These are phyloP conservation scores for Fragum sueziense DNA, from an alignment of 2,888 invertebrate genomes.

Conservation along the genomic window DNA sequence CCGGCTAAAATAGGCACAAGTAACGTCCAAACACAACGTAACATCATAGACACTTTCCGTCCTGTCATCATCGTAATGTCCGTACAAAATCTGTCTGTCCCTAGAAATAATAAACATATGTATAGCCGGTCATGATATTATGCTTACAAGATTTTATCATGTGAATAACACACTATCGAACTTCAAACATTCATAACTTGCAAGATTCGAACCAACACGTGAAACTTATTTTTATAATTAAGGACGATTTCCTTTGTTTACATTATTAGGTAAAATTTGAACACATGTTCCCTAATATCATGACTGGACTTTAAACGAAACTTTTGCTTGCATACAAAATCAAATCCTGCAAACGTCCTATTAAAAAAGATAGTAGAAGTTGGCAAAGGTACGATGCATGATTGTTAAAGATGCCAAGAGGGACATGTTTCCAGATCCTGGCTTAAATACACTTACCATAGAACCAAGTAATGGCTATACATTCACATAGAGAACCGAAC, in stretches of 20 bases:
- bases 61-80: constrained; percentile 53
- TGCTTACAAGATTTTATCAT: too few relatives aligned
- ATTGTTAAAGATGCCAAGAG: too few relatives aligned
- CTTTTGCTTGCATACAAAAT: too few relatives aligned
- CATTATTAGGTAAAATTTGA: too few relatives aligned
- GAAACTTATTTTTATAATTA: not conserved
- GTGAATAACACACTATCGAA: not conserved
- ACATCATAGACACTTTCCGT: constrained; percentile 27
- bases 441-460: constrained; percentile 30
- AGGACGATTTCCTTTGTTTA: too few relatives aligned
- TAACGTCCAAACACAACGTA: constrained; percentile 44
- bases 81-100: constrained; percentile 42
- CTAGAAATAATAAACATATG: constrained; percentile 17
- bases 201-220: not conserved
- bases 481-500: constrained; percentile 31
- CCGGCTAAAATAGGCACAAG: constrained; percentile 37
- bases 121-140: too few relatives aligned
- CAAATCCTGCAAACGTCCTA: too few relatives aligned
- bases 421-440: too few relatives aligned
- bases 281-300: too few relatives aligned
- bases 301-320: too few relatives aligned
- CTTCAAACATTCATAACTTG: not conserved
- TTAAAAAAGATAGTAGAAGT: too few relatives aligned
- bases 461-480: constrained; percentile 42
- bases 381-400: too few relatives aligned